These are phyloP conservation scores for Brenthis ino DNA, from an alignment of 2,888 invertebrate species.

Conservation along the genomic window DNA sequence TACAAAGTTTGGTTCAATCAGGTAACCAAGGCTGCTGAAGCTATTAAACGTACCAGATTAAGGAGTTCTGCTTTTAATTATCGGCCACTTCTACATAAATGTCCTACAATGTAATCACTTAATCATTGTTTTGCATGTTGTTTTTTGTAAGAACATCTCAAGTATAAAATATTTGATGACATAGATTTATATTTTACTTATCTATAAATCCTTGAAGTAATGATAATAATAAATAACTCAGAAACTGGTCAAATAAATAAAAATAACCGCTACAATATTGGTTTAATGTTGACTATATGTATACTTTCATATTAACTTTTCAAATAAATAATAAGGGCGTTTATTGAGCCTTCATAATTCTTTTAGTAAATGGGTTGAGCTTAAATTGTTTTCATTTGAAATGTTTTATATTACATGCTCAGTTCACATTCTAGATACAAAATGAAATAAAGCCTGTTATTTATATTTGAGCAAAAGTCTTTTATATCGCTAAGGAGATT, in stretches of 20 bases:
- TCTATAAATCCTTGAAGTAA: no score
- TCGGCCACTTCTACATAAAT: not conserved
- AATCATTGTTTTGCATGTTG: not conserved
- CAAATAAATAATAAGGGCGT: slow-evolving; percentile 1
- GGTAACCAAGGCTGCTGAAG: slow-evolving; percentile 40
- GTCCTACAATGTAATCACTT: not conserved
- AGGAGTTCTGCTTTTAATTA: slow-evolving; percentile 11
- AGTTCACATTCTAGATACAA: slow-evolving; percentile 29
- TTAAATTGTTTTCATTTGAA: slow-evolving; percentile 33
- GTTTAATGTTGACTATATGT: not conserved
- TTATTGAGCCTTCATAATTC: slow-evolving; percentile 37
- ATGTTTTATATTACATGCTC: slow-evolving; percentile 27
- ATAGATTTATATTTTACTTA: no score
- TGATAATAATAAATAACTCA: no score
- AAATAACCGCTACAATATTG: no score
- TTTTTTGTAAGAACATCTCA: not conserved
- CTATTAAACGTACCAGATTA: slow-evolving; percentile 44
- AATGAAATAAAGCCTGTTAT: slow-evolving; percentile 34
- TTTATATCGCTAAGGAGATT: slow-evolving; percentile 18
- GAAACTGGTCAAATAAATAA: no score
- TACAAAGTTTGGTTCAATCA: slow-evolving; percentile 46
- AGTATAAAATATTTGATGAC: no score
- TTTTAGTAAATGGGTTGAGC: slow-evolving; percentile 25
- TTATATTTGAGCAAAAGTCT: slow-evolving; percentile 17
- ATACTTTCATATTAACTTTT: not conserved